These are phyloP conservation scores for Carpatolechia fugitivella DNA, from an alignment of 2,888 invertebrate species.

Conservation along the genomic window DNA sequence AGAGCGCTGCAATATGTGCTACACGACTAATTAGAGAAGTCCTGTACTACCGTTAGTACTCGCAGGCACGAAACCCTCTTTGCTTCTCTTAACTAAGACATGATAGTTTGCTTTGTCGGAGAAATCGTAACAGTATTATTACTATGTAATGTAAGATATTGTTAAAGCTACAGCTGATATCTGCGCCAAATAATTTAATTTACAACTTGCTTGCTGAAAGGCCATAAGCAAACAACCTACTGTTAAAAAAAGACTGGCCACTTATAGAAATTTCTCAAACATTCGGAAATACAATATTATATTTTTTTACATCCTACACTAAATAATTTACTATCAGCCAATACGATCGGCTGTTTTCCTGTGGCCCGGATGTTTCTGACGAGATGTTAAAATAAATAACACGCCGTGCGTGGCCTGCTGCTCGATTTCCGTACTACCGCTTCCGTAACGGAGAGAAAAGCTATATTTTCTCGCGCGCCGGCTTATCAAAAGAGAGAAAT, in stretches of 20 bases:
- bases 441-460: slow-evolving; percentile 50
- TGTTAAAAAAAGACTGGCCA: no score
- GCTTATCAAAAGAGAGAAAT: slow-evolving; percentile 48
- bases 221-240: no score
- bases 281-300: no score
- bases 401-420: slow-evolving; percentile 43
- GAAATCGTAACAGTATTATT: no score
- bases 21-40: slow-evolving; percentile 19
- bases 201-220: no score
- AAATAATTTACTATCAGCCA: neutral
- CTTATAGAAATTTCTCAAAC: no score
- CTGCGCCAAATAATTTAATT: no score
- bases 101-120: no score
- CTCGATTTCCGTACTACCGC: slow-evolving; percentile 65
- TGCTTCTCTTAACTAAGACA: no score
- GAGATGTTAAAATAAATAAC: slow-evolving; percentile 75
- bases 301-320: neutral
- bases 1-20: slow-evolving; percentile 5
- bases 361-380: slow-evolving; percentile 29
- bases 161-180: no score
- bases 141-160: no score
- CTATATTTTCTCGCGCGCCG: slow-evolving; percentile 55
- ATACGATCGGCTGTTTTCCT: neutral
- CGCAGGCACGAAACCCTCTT: no score
- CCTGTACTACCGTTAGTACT: neutral